Evolutionary conservation across 2,888 invertebrate genomes (phyloP).

Genomic region (Acrobasis suavella): DNA sequence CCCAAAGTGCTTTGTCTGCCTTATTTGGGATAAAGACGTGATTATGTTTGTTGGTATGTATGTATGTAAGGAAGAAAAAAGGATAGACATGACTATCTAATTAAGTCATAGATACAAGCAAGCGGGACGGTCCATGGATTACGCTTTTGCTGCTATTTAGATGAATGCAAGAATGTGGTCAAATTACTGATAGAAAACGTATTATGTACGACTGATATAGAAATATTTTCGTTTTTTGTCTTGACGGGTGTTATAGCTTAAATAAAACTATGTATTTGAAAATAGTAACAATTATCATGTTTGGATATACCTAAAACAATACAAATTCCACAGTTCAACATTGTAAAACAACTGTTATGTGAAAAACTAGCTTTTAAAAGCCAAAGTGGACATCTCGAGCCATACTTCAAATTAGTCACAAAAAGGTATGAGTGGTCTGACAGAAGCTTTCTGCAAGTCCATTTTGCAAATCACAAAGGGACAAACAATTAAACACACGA

Average conservation of each 20-base stretch:
- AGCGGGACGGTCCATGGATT: too few species aligned
- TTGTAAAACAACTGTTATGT: background rate
- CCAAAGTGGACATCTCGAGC: background rate
- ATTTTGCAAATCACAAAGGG: conserved; percentile 7
- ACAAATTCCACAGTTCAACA: background rate
- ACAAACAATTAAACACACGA: conserved; percentile 40
- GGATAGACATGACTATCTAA: too few species aligned
- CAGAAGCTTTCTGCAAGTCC: background rate
- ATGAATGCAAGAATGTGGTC: too few species aligned
- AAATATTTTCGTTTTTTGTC: too few species aligned
- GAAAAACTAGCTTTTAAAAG: background rate
- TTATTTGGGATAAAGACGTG: too few species aligned
- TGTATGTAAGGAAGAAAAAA: too few species aligned
- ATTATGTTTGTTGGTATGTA: too few species aligned
- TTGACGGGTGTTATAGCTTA: background rate
- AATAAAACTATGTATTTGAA: background rate
- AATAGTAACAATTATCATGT: background rate
- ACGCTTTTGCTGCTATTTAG: too few species aligned
- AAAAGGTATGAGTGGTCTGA: background rate
- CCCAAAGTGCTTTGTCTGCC: too few species aligned
- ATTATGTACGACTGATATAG: too few species aligned
- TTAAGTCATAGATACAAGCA: too few species aligned
- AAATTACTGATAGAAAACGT: too few species aligned
- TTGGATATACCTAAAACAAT: background rate
- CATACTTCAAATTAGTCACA: background rate